Evolutionary conservation across 1,140 invertebrate genomes (phyloP), one percentile per base, ranked within the genome.

Genomic region (Drosophila orena): DNA sequence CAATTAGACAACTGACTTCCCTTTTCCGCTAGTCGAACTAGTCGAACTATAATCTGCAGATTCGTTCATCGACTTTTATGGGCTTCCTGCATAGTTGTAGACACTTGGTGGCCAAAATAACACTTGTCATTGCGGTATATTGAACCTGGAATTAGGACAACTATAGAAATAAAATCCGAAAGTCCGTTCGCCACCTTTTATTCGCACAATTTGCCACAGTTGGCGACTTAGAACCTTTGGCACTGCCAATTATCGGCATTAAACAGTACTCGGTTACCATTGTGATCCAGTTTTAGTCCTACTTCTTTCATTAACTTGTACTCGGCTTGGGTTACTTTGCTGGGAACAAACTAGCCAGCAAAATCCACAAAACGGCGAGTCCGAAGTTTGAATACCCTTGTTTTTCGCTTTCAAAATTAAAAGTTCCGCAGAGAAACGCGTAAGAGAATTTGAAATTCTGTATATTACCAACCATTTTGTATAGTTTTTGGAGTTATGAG

Each of bases 161-260:
- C 38, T 73, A 61, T 72, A 49, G 56, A 56, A 73, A 73, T 27
- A 37, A 53, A 60, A 73, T 73, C 69, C 40, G 49, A 42, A 34
- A 37, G 17, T 46, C 42, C 44, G 50, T 47, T 27, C 6, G 8
- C 7, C 14, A 27, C 22, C 12, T 7, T 30, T 34, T 34, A 17
- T 8, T 30, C 11, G 8, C 4, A 61, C 68, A 65, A 57, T 66
- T 61, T 59, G 59, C 55, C 65, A 81, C 54, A 73, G 69, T 83
- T 55, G 62, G 55, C 61, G 74, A 54, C 58, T 81, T 73, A 69
- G 42, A 35, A 58, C 40, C 59, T 60, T 60, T 60, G 72, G 65
- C 62, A 69, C 69, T 74, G 79, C 69, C 79, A 81, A 83, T 81
- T 83, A 81, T 83, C 59, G 73, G 75, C 54, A 64, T 83, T 74